Evolutionary conservation across 2,113 vertebrate genomes (phyloP).

Genomic region (Clarias gariepinus): DNA sequence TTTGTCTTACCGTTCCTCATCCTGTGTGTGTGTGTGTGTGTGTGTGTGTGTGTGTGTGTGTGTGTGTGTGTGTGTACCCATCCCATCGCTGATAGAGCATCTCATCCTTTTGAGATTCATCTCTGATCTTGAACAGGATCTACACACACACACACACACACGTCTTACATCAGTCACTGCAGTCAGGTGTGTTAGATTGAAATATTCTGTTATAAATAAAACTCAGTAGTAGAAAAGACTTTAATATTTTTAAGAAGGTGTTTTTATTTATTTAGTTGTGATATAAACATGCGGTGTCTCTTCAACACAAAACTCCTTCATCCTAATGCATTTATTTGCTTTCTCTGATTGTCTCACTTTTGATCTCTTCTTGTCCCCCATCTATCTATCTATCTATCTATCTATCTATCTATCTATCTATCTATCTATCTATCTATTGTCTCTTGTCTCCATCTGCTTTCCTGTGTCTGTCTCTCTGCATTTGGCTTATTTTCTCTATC

Average conservation of each 20-base stretch:
- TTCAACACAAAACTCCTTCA: not conserved
- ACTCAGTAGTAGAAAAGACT: not conserved
- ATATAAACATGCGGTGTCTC: not conserved
- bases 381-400: not conserved
- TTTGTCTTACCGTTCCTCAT: slow-evolving; percentile 15
- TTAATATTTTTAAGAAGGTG: not conserved
- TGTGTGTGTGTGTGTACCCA: slow-evolving; percentile 4
- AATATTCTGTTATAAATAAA: not conserved
- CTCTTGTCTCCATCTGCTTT: not conserved
- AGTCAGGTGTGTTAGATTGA: not conserved
- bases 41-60: slow-evolving; percentile 9
- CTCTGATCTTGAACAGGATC: slow-evolving; percentile 20
- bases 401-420: not conserved
- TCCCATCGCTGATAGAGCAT: not conserved
- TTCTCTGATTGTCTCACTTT: not conserved
- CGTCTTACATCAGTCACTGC: not conserved
- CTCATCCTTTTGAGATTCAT: slow-evolving; percentile 3
- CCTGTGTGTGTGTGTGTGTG: slow-evolving; percentile 4
- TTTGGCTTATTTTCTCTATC: not conserved
- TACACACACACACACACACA: not conserved
- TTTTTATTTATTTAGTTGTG: not conserved
- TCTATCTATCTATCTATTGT: not conserved
- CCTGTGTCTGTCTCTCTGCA: not conserved
- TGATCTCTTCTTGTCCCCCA: not conserved
- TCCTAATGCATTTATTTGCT: not conserved